A percentile compares a stretch with the other conserved stretches of the same genome.
Evolutionary conservation across 2,888 invertebrate species (phyloP).

Genomic region (Merodon equestris): DNA sequence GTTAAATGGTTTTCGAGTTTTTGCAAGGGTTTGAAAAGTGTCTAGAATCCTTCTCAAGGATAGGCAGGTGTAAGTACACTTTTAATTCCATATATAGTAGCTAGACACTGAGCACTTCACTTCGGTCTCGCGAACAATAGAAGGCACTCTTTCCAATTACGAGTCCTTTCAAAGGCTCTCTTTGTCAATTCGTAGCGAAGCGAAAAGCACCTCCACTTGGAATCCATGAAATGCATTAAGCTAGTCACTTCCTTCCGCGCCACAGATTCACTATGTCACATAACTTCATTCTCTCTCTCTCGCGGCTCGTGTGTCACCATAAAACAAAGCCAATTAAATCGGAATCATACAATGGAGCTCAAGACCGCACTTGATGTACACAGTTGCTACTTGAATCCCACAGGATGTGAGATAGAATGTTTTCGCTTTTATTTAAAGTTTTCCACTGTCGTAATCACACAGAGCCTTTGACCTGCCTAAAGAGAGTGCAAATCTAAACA

Average conservation of each 20-base stretch:
- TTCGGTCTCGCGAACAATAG: background rate
- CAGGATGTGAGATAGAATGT: conserved; percentile 28
- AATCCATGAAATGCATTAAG: conserved; percentile 10
- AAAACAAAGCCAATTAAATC: conserved; percentile 62
- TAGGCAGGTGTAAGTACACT: background rate
- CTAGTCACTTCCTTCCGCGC: conserved; percentile 30
- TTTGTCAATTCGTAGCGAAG: background rate
- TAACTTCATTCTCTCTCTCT: background rate
- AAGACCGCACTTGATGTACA: background rate
- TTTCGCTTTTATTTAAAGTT: conserved; percentile 54
- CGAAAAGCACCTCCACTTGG: background rate
- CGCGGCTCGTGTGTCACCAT: conserved; percentile 21
- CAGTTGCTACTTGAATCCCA: conserved; percentile 7
- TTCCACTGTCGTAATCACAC: conserved; percentile 46
- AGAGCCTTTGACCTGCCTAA: conserved; percentile 55
- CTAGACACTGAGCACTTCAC: background rate
- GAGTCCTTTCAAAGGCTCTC: too few species aligned
- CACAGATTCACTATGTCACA: background rate
- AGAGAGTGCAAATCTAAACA: conserved; percentile 62
- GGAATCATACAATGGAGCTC: conserved; percentile 33
- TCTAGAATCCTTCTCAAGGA: conserved; percentile 7
- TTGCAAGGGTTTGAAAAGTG: conserved; percentile 15
- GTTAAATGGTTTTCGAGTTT: too few species aligned
- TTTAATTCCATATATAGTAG: background rate
- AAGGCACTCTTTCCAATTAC: conserved; percentile 7